A percentile compares a stretch with the other conserved stretches of the same genome.
phyloP scores from a whole-genome alignment of 2,113 vertebrate species.

The Myodes glareolus region DNA sequence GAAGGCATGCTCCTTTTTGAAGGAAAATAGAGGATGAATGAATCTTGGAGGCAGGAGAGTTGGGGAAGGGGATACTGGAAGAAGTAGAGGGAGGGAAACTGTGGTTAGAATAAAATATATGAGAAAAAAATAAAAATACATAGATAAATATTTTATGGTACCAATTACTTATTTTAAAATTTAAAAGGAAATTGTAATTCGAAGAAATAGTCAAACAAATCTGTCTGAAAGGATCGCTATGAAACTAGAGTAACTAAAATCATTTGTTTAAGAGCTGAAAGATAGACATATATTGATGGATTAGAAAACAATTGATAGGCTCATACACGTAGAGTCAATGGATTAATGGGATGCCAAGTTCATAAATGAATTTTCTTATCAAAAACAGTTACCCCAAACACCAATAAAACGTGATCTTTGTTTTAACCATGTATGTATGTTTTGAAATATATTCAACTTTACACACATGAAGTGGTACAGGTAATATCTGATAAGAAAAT shows the following conservation, averaged over 20 bases:
- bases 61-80: fast-evolving
- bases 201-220: neutral
- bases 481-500: neutral
- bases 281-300: neutral
- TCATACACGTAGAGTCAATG: neutral
- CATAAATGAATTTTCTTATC: neutral
- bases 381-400: neutral
- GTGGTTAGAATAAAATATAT: neutral
- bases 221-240: neutral
- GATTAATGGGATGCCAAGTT: too few species aligned
- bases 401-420: neutral
- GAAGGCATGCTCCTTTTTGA: neutral
- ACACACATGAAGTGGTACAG: neutral
- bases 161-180: neutral
- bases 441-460: neutral
- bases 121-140: neutral
- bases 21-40: neutral
- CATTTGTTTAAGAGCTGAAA: neutral
- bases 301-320: neutral
- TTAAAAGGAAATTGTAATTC: neutral
- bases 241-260: neutral
- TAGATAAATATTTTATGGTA: neutral
- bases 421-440: neutral
- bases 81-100: neutral
- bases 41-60: neutral